A percentile compares a stretch with the other conserved stretches of the same genome.
phyloP scores from a whole-genome alignment of 2,888 invertebrate genomes.

The Dexiosoma caninum region DNA sequence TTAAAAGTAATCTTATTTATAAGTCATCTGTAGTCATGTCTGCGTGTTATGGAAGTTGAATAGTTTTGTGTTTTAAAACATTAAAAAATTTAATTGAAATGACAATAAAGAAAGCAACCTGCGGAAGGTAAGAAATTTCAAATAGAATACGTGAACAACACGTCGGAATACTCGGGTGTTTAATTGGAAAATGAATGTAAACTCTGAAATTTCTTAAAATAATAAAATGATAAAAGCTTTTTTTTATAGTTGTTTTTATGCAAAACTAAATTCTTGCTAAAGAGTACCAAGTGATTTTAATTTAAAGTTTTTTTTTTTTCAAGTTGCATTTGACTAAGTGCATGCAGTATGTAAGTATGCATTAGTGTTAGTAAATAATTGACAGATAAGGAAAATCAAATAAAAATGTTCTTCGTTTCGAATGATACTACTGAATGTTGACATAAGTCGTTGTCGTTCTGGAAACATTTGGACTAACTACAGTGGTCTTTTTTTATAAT shows the following conservation, averaged over 20 bases:
- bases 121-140: not conserved
- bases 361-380: conserved; percentile 38
- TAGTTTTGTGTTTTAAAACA: conserved; percentile 14
- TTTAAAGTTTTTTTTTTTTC: not conserved
- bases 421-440: conserved; percentile 12
- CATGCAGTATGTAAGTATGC: not conserved
- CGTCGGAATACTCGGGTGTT: conserved; percentile 8
- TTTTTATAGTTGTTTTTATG: conserved; percentile 12
- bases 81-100: conserved; percentile 20
- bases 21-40: not conserved
- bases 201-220: conserved; percentile 35
- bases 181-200: conserved; percentile 29
- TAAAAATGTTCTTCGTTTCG: conserved; percentile 46
- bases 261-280: not conserved
- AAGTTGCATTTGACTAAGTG: not conserved
- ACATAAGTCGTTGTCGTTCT: conserved; percentile 3
- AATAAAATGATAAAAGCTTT: conserved; percentile 38
- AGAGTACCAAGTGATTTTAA: not conserved
- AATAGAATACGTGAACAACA: not conserved
- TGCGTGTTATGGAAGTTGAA: not conserved
- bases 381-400: conserved; percentile 55
- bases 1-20: not conserved
- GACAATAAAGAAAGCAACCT: conserved; percentile 6
- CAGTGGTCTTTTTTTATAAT: too few species aligned
- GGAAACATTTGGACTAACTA: not conserved